phyloP scores from a whole-genome alignment of 2,797 vertebrate species.

The Crenichthys baileyi region DNA sequence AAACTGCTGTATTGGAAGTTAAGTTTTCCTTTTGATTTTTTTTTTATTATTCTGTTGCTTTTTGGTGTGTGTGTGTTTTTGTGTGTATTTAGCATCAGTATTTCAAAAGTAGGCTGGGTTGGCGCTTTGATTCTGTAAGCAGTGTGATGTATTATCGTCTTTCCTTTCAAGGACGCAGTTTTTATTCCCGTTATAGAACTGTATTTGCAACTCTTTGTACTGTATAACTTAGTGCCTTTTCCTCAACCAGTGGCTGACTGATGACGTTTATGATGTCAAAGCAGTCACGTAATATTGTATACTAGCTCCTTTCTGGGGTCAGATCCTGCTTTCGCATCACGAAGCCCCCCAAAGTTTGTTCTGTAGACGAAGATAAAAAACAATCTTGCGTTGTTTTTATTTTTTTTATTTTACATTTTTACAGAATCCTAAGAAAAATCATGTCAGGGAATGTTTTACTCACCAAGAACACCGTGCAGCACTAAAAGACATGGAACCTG shows the following conservation, averaged over 20 bases:
- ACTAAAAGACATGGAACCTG: slow-evolving; percentile 46
- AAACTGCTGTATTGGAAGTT: slow-evolving; percentile 99
- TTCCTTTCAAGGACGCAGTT: slow-evolving; percentile 50
- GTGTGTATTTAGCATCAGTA: slow-evolving; percentile 89
- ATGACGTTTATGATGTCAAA: slow-evolving; percentile 39
- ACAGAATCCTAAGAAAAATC: slow-evolving; percentile 64
- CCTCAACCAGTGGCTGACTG: slow-evolving; percentile 52
- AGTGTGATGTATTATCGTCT: slow-evolving; percentile 87
- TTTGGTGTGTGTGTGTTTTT: slow-evolving; percentile 41
- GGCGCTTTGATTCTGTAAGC: slow-evolving; percentile 90
- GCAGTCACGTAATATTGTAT: slow-evolving; percentile 22
- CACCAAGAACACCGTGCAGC: slow-evolving; percentile 54
- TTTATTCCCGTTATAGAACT: slow-evolving; percentile 54
- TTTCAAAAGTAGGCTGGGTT: slow-evolving; percentile 92
- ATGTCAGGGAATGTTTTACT: slow-evolving; percentile 69
- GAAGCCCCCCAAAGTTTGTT: slow-evolving; percentile 54
- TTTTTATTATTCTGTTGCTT: slow-evolving; percentile 63
- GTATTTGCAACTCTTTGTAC: slow-evolving; percentile 68
- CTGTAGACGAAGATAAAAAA: slow-evolving; percentile 35
- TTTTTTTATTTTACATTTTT: slow-evolving; percentile 9
- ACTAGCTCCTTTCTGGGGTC: slow-evolving; percentile 39
- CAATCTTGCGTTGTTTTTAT: slow-evolving; percentile 15
- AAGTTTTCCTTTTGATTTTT: slow-evolving; percentile 78
- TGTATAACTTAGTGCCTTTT: slow-evolving; percentile 78
- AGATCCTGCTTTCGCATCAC: slow-evolving; percentile 32